phyloP scores from a whole-genome alignment of 2,113 vertebrate species.

The Cranoglanis bouderius region DNA sequence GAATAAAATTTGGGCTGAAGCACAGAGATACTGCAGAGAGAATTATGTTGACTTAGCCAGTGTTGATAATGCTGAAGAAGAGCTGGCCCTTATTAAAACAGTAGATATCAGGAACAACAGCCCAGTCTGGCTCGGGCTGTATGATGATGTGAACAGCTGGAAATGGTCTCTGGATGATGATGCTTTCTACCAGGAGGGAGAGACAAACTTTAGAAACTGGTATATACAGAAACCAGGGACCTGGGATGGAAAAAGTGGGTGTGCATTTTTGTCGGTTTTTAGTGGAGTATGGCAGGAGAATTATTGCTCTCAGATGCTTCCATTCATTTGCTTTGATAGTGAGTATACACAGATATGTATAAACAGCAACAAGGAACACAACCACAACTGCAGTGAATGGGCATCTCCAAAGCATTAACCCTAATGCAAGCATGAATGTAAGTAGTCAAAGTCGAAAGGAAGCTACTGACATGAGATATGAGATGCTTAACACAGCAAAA shows the following conservation, averaged over 20 bases:
- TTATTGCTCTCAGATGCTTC: background rate
- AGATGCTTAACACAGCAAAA: too few species aligned
- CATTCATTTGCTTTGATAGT: slow-evolving; percentile 38
- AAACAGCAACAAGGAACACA: too few species aligned
- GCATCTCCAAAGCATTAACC: too few species aligned
- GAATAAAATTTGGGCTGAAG: slow-evolving; percentile 35
- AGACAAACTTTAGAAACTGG: slow-evolving; percentile 25
- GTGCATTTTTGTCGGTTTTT: background rate
- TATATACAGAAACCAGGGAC: slow-evolving; percentile 12
- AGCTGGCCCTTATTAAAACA: background rate
- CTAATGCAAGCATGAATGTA: too few species aligned
- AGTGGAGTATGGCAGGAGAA: slow-evolving; percentile 27
- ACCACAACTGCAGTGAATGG: too few species aligned
- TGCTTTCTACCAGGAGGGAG: slow-evolving; percentile 41
- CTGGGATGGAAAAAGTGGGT: background rate
- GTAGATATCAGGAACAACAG: background rate
- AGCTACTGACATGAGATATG: too few species aligned
- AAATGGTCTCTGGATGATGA: slow-evolving; percentile 36
- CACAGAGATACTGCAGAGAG: slow-evolving; percentile 43
- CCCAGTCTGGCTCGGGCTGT: slow-evolving; percentile 20
- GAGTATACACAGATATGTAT: too few species aligned
- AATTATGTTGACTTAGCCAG: slow-evolving; percentile 42
- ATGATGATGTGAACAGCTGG: slow-evolving; percentile 42
- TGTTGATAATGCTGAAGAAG: slow-evolving; percentile 36
- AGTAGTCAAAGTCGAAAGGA: too few species aligned